Conservation (phyloP, 2,888 invertebrate genomes). For the Melieria picta region DNA sequence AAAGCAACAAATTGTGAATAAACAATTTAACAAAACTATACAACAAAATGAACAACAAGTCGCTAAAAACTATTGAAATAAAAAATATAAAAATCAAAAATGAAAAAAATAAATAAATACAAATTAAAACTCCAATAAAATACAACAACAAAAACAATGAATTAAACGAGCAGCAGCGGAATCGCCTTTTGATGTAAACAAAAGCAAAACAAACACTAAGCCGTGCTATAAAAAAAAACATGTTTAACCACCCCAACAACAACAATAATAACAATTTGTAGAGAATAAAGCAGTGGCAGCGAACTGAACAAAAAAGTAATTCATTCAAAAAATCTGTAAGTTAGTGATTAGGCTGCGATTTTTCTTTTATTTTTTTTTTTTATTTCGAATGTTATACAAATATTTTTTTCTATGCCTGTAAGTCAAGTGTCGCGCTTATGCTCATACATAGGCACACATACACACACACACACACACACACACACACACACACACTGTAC, state of each 20-base stretch:
- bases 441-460: background rate
- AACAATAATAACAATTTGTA: background rate
- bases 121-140: no score
- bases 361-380: background rate
- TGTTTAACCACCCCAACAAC: no score
- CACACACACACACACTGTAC: no score
- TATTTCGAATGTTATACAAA: background rate
- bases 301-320: background rate
- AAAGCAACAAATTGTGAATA: no score
- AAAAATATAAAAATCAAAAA: background rate
- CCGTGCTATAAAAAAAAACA: background rate
- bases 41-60: background rate
- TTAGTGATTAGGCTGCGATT: background rate
- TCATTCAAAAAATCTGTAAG: background rate
- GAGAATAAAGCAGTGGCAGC: background rate
- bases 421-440: slow-evolving; percentile 6
- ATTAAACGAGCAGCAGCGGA: background rate
- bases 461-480: no score
- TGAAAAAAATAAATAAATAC: background rate
- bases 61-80: background rate
- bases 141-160: no score
- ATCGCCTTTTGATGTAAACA: background rate
- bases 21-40: background rate
- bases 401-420: background rate
- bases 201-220: background rate